Evolutionary conservation across 2,888 invertebrate species (phyloP).

Genomic region (Apamea monoglypha): DNA sequence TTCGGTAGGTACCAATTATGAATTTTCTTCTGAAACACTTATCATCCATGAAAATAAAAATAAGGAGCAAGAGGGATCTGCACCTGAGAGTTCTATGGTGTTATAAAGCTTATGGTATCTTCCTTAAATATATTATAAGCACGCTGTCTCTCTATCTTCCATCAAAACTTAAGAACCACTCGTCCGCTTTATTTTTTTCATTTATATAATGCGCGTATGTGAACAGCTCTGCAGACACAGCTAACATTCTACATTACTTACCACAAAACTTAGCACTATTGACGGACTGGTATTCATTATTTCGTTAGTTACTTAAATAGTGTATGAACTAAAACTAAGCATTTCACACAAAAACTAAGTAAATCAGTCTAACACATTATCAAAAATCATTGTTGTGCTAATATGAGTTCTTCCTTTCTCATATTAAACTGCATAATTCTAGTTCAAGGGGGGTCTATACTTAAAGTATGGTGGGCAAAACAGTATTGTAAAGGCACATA

Average conservation of each 20-base stretch:
- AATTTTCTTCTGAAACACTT: neutral
- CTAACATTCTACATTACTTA: neutral
- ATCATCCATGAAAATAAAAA: neutral
- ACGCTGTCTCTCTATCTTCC: neutral
- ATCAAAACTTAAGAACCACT: neutral
- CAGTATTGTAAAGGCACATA: neutral
- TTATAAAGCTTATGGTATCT: neutral
- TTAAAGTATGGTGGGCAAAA: neutral
- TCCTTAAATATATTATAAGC: neutral
- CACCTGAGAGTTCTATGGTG: neutral
- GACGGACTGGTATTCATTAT: neutral
- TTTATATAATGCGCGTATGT: neutral
- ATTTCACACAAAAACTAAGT: neutral
- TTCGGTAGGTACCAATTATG: neutral
- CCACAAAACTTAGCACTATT: constrained; percentile 5
- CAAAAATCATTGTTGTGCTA: neutral
- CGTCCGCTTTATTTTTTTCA: neutral
- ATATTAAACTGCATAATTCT: neutral
- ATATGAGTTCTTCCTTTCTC: neutral
- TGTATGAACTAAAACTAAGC: constrained; percentile 2
- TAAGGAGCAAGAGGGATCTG: neutral
- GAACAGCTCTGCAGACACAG: neutral
- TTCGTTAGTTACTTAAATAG: constrained; percentile 1
- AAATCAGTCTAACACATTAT: neutral
- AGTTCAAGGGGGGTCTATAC: neutral